Evolutionary conservation across 2,888 invertebrate genomes (phyloP), one percentile per base, ranked within the genome.

Genomic region (Pheosia tremula): DNA sequence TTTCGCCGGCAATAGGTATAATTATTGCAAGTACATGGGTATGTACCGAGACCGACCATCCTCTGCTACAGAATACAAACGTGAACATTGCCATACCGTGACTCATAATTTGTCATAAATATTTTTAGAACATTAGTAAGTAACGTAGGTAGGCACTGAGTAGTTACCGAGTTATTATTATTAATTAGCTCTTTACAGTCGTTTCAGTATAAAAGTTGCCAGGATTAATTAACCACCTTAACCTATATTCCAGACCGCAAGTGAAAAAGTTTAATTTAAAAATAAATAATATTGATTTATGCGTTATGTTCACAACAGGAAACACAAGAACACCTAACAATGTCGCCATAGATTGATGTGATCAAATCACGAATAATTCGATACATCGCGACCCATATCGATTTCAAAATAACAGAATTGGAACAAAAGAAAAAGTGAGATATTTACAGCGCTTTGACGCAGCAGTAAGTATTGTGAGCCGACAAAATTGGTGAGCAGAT

Each of bases 51-150:
- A 61, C 62, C 72, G 65, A 61, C 61, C 67, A 68, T 69, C 61
- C 62, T 68, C 67, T 74, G 68, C 61, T 61, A 75, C 71, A 71
- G 74, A 78, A 78, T 64, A 62, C 59, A 66, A 78, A 67, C 74
- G 64, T 74, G 66, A 78, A 79, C 77, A 78, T 73, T 71, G 66
- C 70, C 69, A 71, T 63, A 65, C 65, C 66, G 69, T 86, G 89
- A 88, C 72, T 88, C 88, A 87, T 72, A 68, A 74, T 72, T 70
- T 79, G 81, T 89, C 88, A 90, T 87, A 81, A 81, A 85, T 90
- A 90, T 88, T 87, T 87, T 88, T 89, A 88, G 87, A 86, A 82
- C 79, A 80, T 72, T 77, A 68, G 71, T 77, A 72, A 79, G 67
- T 64, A 70, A 47, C 6, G 63, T 62, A 61, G 64, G 62, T 66